Evolutionary conservation across 2,888 invertebrate genomes (phyloP), one percentile per base, ranked within the genome.

Genomic region (Sphinx pinastri): DNA sequence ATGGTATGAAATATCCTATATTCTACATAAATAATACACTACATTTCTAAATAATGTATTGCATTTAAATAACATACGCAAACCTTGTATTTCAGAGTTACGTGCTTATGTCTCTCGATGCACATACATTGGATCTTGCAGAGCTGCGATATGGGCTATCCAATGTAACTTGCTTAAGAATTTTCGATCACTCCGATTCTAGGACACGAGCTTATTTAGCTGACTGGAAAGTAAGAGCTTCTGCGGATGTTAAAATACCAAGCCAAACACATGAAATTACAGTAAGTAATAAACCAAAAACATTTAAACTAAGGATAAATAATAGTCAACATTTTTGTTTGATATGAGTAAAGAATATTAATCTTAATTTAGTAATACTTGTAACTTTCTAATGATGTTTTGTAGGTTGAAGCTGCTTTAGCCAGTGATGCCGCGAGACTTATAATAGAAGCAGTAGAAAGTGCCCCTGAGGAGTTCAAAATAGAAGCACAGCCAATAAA

Each of bases 111-210:
- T 93, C 94, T 38, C 75, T 94, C 93, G 97, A 97, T 79, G 94
- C 96, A 13, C 95, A 96, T 74, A 96, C 96, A 3, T 80, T 97
- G 60, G 95, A 97, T 79, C 89, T 96, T 73, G 94, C 94, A 75
- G 95, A 95, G 75, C 93, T 96, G 75, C 92, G 94, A 71, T 94
- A 95, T 75, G 95, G 95, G 1, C 90, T 95, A 57, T 95, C 96
- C 0, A 97, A 97, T 79, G 96, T 97, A 2, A 96, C 97, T 1
- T 96, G 96, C 38, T 91, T 97, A 71, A 92, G 96, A 75, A 90
- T 97, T 72, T 93, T 97, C 25, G 95, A 97, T 81, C 95, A 95
- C 57, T 90, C 94, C 0, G 94, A 93, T 73, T 88, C 92, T 7
- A 91, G 93, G 75, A 92, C 95, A 12, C 86, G 85, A 58, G 90